phyloP scores from a whole-genome alignment of 2,888 invertebrate genomes.

The Drosophila picticornis region DNA sequence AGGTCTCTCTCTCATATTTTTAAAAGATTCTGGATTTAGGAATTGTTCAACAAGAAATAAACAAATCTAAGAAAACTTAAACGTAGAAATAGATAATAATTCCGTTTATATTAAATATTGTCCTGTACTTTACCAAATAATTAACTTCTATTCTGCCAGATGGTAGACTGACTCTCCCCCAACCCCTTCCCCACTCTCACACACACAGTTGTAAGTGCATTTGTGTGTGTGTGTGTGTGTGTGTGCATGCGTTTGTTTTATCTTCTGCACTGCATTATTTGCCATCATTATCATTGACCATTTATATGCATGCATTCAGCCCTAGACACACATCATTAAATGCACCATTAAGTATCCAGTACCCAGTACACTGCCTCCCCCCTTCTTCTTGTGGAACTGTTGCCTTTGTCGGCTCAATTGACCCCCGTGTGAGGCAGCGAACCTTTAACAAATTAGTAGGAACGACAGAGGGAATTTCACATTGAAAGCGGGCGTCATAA shows the following conservation, averaged over 20 bases:
- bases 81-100: neutral
- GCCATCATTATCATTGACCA: slow-evolving; percentile 44
- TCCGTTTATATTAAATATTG: neutral
- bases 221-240: neutral
- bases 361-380: neutral
- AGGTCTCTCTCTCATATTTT: neutral
- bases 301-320: slow-evolving; percentile 21
- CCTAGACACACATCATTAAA: slow-evolving; percentile 58
- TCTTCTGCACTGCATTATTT: slow-evolving; percentile 36
- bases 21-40: neutral
- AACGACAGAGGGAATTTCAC: slow-evolving; percentile 27
- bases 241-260: neutral
- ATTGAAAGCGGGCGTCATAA: slow-evolving; percentile 60
- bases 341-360: slow-evolving; percentile 38
- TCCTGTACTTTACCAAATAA: neutral
- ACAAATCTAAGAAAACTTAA: neutral
- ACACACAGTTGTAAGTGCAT: slow-evolving; percentile 4
- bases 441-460: slow-evolving; percentile 48
- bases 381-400: slow-evolving; percentile 6
- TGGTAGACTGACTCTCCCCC: slow-evolving; percentile 1
- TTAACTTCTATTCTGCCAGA: slow-evolving; percentile 15
- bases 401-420: slow-evolving; percentile 55
- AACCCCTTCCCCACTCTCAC: neutral
- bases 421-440: slow-evolving; percentile 33
- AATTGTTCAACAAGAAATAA: neutral